A percentile compares a stretch with the other conserved stretches of the same genome.
phyloP scores from a whole-genome alignment of 2,113 vertebrate species.

The Protobothrops mucrosquamatus region DNA sequence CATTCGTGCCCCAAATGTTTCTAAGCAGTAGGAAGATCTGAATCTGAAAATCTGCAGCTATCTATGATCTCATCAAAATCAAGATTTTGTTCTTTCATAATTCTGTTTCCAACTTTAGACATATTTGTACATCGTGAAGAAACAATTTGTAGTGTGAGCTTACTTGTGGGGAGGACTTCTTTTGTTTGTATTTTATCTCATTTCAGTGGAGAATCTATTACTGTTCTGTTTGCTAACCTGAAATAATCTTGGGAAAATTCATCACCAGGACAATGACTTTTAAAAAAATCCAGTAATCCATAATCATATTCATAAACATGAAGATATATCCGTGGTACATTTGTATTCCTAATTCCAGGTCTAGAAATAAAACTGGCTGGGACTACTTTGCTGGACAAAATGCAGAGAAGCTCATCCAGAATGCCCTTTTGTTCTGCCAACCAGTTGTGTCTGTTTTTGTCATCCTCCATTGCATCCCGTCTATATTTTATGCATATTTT shows the following conservation, averaged over 20 bases:
- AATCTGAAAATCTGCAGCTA: not conserved
- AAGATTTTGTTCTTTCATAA: not conserved
- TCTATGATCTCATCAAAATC: not conserved
- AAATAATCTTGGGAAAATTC: not conserved
- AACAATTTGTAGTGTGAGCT: not conserved
- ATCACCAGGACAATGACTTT: not conserved
- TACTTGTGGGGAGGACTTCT: not conserved
- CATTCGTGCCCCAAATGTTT: too few relatives aligned
- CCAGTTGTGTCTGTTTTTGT: not conserved
- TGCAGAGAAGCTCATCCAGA: not conserved
- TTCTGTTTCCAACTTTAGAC: not conserved
- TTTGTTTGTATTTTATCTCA: not conserved
- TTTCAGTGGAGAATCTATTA: rapidly evolving
- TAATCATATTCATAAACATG: not conserved
- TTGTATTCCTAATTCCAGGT: not conserved
- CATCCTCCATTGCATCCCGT: not conserved
- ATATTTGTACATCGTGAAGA: rapidly evolving
- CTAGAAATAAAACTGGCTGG: not conserved
- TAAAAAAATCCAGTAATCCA: not conserved
- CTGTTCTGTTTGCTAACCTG: slow-evolving; percentile 7
- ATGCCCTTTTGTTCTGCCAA: not conserved
- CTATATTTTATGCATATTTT: not conserved
- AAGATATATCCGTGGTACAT: not conserved
- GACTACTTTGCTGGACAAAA: not conserved
- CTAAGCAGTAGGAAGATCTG: not conserved